phyloP scores from a whole-genome alignment of 2,113 vertebrate species.

The Ptyas mucosa region DNA sequence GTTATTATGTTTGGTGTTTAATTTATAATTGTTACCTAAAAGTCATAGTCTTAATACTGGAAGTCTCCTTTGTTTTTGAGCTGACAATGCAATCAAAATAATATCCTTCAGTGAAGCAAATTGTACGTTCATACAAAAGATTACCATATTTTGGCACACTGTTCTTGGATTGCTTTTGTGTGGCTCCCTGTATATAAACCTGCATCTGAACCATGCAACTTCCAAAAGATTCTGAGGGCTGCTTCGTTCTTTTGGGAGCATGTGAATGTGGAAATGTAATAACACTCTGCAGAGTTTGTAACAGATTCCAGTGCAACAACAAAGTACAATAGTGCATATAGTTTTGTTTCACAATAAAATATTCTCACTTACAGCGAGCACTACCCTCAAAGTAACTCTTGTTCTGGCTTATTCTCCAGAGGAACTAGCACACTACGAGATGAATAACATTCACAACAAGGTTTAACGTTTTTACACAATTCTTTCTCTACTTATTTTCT shows the following conservation, averaged over 20 bases:
- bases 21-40: neutral
- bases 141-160: neutral
- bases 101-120: neutral
- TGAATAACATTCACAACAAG: neutral
- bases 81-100: neutral
- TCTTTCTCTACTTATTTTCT: neutral
- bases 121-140: neutral
- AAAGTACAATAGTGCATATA: neutral
- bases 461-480: neutral
- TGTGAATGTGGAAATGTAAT: neutral
- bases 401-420: neutral
- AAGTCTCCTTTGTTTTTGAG: neutral
- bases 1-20: neutral
- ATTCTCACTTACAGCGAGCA: neutral
- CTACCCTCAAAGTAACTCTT: neutral
- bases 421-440: neutral
- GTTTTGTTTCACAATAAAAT: neutral
- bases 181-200: neutral
- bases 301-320: neutral
- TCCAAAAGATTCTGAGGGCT: neutral
- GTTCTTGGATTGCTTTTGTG: neutral
- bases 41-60: neutral
- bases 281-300: neutral
- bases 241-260: neutral
- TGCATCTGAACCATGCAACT: neutral